A percentile compares a stretch with the other conserved stretches of the same genome.
These are phyloP conservation scores for Dryococelus australis DNA, from an alignment of 2,888 invertebrate genomes.

Conservation along the genomic window DNA sequence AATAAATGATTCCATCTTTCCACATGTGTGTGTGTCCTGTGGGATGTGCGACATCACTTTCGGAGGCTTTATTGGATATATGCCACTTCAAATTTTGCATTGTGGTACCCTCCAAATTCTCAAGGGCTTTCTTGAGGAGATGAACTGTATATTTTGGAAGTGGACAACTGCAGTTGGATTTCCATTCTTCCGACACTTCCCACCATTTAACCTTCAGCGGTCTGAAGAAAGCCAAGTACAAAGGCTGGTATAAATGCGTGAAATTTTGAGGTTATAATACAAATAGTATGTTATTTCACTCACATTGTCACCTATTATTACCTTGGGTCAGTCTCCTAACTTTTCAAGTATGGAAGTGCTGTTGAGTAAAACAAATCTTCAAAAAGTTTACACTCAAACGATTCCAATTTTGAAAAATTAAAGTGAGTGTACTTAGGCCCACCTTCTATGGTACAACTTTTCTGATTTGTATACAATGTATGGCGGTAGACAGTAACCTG, in stretches of 20 bases:
- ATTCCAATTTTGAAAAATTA: background rate
- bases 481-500: background rate
- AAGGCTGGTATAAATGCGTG: background rate
- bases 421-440: background rate
- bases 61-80: background rate
- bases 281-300: background rate
- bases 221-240: background rate
- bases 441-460: background rate
- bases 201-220: background rate
- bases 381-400: background rate
- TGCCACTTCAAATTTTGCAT: background rate
- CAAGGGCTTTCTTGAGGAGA: background rate
- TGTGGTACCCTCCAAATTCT: background rate
- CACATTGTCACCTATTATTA: background rate
- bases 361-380: background rate
- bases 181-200: background rate
- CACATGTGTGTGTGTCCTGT: background rate
- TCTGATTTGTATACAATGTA: background rate
- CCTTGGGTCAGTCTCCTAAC: background rate
- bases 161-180: background rate
- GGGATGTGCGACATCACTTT: background rate
- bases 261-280: background rate
- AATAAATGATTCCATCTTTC: background rate
- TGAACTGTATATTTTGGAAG: background rate
- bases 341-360: background rate